Conservation (phyloP, 1,140 invertebrate species). For the Thaumetopoea pityocampa region DNA sequence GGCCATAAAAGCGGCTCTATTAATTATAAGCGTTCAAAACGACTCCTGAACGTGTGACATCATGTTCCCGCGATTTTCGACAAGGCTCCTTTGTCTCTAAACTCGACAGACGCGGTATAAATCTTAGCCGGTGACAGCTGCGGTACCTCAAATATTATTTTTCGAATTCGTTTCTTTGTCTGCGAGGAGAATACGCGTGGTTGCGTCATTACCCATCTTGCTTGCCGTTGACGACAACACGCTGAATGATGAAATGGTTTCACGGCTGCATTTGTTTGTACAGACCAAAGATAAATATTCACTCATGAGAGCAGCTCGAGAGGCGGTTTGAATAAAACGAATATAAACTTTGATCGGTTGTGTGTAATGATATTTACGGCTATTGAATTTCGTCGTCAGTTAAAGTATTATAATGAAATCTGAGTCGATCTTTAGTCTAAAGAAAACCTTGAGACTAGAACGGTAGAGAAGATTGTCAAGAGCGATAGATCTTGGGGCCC, state of each 20-base stretch:
- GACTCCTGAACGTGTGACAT: slow-evolving; percentile 53
- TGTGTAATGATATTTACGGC: slow-evolving; percentile 29
- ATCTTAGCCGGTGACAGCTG: slow-evolving; percentile 60
- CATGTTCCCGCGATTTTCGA: slow-evolving; percentile 51
- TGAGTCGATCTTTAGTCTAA: slow-evolving; percentile 8
- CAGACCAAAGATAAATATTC: slow-evolving; percentile 46
- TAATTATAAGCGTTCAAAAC: slow-evolving; percentile 53
- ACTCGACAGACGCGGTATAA: slow-evolving; percentile 54
- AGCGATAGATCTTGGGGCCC: no score
- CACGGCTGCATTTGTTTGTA: slow-evolving; percentile 59
- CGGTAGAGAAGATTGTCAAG: slow-evolving; percentile 5
- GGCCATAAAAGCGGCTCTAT: slow-evolving; percentile 58
- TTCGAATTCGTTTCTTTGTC: slow-evolving; percentile 38
- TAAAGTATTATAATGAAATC: slow-evolving; percentile 25
- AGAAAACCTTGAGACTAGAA: slow-evolving; percentile 2
- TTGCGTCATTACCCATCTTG: slow-evolving; percentile 54
- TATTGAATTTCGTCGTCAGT: slow-evolving; percentile 25
- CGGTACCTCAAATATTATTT: slow-evolving; percentile 60
- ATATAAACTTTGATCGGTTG: slow-evolving; percentile 27
- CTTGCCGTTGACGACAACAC: slow-evolving; percentile 41
- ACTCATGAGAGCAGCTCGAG: slow-evolving; percentile 31
- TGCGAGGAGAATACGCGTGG: slow-evolving; percentile 19
- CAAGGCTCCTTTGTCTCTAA: slow-evolving; percentile 60
- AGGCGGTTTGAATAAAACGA: slow-evolving; percentile 36
- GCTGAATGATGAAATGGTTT: slow-evolving; percentile 64